Conservation (phyloP, 2,113 vertebrate species). For the Accipiter cooperii region DNA sequence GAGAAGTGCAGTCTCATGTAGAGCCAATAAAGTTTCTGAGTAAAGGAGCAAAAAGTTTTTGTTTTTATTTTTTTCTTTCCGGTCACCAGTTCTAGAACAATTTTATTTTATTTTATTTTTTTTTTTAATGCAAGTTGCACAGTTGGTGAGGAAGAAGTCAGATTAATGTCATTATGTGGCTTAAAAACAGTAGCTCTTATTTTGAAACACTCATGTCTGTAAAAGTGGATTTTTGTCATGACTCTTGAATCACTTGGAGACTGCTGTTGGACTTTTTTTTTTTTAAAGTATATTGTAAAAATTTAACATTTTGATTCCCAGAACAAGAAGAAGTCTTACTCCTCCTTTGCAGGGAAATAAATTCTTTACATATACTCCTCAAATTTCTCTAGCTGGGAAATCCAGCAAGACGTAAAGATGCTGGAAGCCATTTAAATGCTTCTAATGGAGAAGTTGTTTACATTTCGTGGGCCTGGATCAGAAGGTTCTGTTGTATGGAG, state of each 20-base stretch:
- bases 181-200: neutral
- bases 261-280: neutral
- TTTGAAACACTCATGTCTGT: neutral
- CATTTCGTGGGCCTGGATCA: neutral
- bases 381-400: neutral
- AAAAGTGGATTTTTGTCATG: neutral
- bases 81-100: neutral
- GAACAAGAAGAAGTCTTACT: neutral
- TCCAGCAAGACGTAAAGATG: slow-evolving; percentile 8
- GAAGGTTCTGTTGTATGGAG: neutral
- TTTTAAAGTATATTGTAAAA: neutral
- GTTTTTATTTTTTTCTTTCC: neutral
- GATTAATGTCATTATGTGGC: neutral
- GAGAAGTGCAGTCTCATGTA: neutral
- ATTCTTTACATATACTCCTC: neutral
- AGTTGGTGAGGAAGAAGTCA: neutral
- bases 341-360: neutral
- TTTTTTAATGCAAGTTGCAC: neutral
- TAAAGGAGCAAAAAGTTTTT: neutral
- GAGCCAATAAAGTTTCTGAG: neutral
- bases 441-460: neutral
- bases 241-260: neutral
- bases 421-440: neutral
- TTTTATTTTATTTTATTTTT: neutral
- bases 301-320: neutral